Percentiles rank a stretch among this genome's conserved stretches.
phyloP scores from a whole-genome alignment of 2,113 vertebrate genomes.

The Guaruba guarouba region DNA sequence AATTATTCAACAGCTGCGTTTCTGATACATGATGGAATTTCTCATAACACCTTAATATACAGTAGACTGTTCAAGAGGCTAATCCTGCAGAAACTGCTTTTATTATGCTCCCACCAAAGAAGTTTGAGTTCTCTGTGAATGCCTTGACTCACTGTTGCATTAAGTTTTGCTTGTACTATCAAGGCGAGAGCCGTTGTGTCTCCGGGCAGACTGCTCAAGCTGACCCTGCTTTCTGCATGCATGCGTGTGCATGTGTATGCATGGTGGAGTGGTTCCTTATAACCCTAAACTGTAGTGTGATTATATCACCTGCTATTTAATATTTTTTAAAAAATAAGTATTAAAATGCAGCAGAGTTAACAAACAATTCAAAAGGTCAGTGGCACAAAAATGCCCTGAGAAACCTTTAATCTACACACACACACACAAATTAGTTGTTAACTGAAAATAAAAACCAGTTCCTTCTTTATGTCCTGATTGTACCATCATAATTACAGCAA shows the following conservation, averaged over 20 bases:
- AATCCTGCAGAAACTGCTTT: not conserved
- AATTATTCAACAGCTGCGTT: not conserved
- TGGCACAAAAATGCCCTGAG: not conserved
- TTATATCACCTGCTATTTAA: not conserved
- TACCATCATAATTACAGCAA: not conserved
- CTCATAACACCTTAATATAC: not conserved
- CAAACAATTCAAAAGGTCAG: not conserved
- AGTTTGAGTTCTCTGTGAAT: not conserved
- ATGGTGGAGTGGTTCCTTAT: not conserved
- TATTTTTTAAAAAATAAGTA: not conserved
- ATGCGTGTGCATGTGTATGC: rapidly evolving
- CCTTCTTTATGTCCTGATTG: not conserved
- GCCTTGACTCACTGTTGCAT: not conserved
- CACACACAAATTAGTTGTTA: not conserved
- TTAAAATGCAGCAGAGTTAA: not conserved
- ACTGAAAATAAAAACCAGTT: not conserved
- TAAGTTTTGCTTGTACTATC: not conserved
- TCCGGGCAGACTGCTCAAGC: not conserved
- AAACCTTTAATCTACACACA: not conserved
- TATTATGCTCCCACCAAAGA: not conserved
- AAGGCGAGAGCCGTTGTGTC: not conserved
- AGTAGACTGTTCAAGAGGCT: not conserved
- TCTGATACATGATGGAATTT: not conserved
- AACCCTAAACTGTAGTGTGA: not conserved
- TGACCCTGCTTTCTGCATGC: not conserved